A percentile compares a stretch with the other conserved stretches of the same genome.
These are phyloP conservation scores for Drosophila aldrichi DNA, from an alignment of 2,888 invertebrate genomes.

Conservation along the genomic window DNA sequence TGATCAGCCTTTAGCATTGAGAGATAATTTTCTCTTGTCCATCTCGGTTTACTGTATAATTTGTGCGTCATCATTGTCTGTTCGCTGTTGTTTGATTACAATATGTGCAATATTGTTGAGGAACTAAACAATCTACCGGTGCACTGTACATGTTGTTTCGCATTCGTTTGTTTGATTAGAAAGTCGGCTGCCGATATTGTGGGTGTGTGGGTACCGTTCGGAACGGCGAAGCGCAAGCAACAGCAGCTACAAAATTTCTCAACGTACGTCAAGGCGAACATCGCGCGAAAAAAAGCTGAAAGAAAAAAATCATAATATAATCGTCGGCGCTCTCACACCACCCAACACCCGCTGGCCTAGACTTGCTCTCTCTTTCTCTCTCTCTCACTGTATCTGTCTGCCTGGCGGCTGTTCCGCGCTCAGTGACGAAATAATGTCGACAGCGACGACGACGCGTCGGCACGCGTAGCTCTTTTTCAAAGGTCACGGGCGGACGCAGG, in stretches of 20 bases:
- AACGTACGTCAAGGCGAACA: conserved; percentile 41
- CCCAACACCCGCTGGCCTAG: conserved; percentile 31
- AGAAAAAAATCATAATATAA: conserved; percentile 42
- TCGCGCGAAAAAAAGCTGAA: conserved; percentile 32
- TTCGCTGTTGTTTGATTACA: conserved; percentile 18
- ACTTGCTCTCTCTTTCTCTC: conserved; percentile 2
- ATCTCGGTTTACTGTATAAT: conserved; percentile 42
- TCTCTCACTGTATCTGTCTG: conserved; percentile 2
- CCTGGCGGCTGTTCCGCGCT: conserved; percentile 28
- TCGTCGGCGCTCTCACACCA: conserved; percentile 47
- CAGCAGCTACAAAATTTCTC: conserved; percentile 61
- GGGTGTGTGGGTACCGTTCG: conserved; percentile 20
- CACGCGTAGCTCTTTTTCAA: conserved; percentile 35
- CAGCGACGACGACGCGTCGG: conserved; percentile 21
- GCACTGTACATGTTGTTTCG: conserved; percentile 47
- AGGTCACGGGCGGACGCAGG: conserved; percentile 51
- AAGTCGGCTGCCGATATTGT: conserved; percentile 56
- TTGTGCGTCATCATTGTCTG: conserved; percentile 75
- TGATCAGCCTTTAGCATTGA: conserved; percentile 16
- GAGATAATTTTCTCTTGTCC: conserved; percentile 41
- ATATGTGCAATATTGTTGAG: conserved; percentile 53
- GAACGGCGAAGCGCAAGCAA: conserved; percentile 33
- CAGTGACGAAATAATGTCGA: conserved; percentile 58
- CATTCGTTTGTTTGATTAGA: conserved; percentile 73
- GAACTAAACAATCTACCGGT: conserved; percentile 65